A percentile compares a stretch with the other conserved stretches of the same genome.
Conservation (phyloP, 2,888 invertebrate genomes). For the Dinocampus coccinellae region DNA sequence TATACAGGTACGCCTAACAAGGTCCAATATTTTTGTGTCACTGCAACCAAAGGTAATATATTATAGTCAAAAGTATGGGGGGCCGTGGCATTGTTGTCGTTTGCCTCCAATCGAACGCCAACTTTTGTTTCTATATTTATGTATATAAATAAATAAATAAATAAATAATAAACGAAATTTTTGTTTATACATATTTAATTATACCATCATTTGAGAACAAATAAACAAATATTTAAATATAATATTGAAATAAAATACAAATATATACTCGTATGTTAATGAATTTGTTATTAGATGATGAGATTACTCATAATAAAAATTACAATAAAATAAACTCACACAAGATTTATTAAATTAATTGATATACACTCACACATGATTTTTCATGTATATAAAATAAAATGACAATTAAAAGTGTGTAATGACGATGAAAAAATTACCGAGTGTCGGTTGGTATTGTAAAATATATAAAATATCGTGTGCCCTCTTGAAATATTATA, state of each 20-base stretch:
- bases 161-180: slow-evolving; percentile 34
- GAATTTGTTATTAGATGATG: too few relatives aligned
- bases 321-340: too few relatives aligned
- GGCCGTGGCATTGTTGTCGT: slow-evolving; percentile 64
- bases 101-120: slow-evolving; percentile 48
- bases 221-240: too few relatives aligned
- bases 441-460: neutral
- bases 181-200: slow-evolving; percentile 13
- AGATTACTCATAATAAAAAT: too few relatives aligned
- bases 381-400: too few relatives aligned
- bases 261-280: too few relatives aligned
- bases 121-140: slow-evolving; percentile 57
- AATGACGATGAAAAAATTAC: too few relatives aligned
- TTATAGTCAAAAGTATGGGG: slow-evolving; percentile 66
- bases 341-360: too few relatives aligned
- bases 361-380: too few relatives aligned
- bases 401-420: too few relatives aligned
- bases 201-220: neutral
- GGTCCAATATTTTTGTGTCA: slow-evolving; percentile 67
- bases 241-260: too few relatives aligned
- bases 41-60: slow-evolving; percentile 64
- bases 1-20: slow-evolving; percentile 68
- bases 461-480: neutral
- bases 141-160: slow-evolving; percentile 11
- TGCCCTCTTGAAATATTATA: neutral